Conservation (phyloP, 2,888 invertebrate species). For the Trichogramma evanescens region DNA sequence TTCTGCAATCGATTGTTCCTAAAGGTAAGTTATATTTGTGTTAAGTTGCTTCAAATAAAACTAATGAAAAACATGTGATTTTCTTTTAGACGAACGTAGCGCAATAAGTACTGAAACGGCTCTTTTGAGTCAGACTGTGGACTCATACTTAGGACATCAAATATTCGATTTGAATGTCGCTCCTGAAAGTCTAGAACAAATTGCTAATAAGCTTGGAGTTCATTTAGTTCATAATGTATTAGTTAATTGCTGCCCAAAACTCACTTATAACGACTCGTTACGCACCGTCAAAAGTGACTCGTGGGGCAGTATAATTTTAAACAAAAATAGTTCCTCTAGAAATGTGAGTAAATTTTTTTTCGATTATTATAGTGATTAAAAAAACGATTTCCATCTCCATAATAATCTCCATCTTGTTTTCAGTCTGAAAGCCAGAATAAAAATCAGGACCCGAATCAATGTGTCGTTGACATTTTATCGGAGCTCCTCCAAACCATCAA, state of each 20-base stretch:
- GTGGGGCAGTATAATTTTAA: constrained; percentile 35
- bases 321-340: constrained; percentile 36
- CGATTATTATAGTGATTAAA: background rate
- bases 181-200: constrained; percentile 61
- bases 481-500: constrained; percentile 31
- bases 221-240: constrained; percentile 69
- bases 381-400: background rate
- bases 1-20: constrained; percentile 33
- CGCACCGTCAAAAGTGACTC: constrained; percentile 16
- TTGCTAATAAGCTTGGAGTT: constrained; percentile 63
- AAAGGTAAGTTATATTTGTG: constrained; percentile 13
- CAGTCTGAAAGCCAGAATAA: constrained; percentile 8
- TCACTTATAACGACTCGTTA: constrained; percentile 39
- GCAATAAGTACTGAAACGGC: constrained; percentile 14
- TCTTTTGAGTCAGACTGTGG: constrained; percentile 27
- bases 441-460: constrained; percentile 34
- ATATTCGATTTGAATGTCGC: constrained; percentile 63
- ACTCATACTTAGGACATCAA: constrained; percentile 40
- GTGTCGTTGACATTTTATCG: constrained; percentile 33
- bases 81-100: constrained; percentile 22
- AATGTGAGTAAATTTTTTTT: constrained; percentile 3
- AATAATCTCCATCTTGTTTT: background rate
- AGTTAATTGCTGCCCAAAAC: constrained; percentile 64
- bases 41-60: background rate
- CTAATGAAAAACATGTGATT: background rate